Evolutionary conservation across 2,888 invertebrate species (phyloP).

Genomic region (Pasiphila rectangulata): DNA sequence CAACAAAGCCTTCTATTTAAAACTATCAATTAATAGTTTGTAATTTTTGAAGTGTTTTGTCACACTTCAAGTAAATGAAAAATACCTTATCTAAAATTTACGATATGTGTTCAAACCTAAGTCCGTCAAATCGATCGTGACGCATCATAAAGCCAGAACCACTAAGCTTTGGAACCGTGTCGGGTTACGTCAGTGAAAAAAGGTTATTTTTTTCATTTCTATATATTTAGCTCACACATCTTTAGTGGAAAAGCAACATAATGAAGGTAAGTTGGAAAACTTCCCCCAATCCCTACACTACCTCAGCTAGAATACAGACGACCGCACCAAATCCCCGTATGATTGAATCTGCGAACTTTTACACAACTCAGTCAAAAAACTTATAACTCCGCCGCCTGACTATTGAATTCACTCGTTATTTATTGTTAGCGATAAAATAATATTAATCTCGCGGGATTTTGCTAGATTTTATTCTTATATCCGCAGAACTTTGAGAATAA

Average conservation of each 20-base stretch:
- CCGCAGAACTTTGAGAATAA: constrained; percentile 68
- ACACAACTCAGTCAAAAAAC: constrained; percentile 74
- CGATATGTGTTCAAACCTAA: too few relatives aligned
- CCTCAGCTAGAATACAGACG: constrained; percentile 38
- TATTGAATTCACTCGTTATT: constrained; percentile 78
- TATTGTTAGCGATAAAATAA: constrained; percentile 80
- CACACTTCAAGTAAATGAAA: too few relatives aligned
- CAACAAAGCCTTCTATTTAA: too few relatives aligned
- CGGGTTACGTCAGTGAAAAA: too few relatives aligned
- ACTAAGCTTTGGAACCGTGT: too few relatives aligned
- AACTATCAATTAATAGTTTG: too few relatives aligned
- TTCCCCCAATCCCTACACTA: constrained; percentile 14
- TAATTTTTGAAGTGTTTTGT: too few relatives aligned
- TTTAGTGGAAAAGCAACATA: background rate
- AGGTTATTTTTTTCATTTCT: too few relatives aligned
- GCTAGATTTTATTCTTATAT: constrained; percentile 74
- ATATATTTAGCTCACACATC: too few relatives aligned
- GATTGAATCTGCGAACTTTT: constrained; percentile 75
- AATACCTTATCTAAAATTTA: too few relatives aligned
- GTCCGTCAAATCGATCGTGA: too few relatives aligned
- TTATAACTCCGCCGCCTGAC: constrained; percentile 67
- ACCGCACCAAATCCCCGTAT: constrained; percentile 65
- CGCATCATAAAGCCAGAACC: too few relatives aligned
- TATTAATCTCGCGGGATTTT: constrained; percentile 78
- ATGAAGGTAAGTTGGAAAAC: constrained; percentile 6